Evolutionary conservation across 2,888 invertebrate genomes (phyloP).

Genomic region (Hydrotaea diabolus): DNA sequence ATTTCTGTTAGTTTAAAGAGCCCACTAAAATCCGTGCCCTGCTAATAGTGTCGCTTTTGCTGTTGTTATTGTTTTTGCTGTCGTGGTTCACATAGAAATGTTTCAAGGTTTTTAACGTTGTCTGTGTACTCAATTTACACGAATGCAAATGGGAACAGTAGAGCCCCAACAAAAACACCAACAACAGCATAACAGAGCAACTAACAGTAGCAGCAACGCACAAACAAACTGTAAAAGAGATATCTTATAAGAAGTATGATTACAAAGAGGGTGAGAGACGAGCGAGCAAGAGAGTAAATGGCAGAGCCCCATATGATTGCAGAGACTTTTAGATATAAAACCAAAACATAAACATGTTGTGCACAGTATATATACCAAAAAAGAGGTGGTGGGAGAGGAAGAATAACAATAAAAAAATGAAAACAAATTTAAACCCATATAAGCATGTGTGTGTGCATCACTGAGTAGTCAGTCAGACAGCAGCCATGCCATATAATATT

Average conservation of each 20-base stretch:
- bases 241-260: background rate
- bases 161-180: slow-evolving; percentile 12
- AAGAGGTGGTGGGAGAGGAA: background rate
- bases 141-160: slow-evolving; percentile 31
- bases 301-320: background rate
- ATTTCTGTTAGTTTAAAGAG: too few relatives aligned
- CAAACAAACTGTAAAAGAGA: slow-evolving; percentile 8
- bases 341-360: slow-evolving; percentile 5
- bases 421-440: slow-evolving; percentile 22
- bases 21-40: background rate
- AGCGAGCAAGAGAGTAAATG: background rate
- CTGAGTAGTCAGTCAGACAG: slow-evolving; percentile 4
- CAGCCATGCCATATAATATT: background rate
- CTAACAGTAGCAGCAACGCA: background rate
- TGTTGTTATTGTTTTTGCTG: background rate
- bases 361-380: background rate
- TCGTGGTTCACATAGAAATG: slow-evolving; percentile 28
- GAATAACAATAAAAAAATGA: slow-evolving; percentile 13
- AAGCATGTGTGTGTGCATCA: slow-evolving; percentile 3
- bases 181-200: slow-evolving; percentile 2
- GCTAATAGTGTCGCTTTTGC: background rate
- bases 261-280: background rate
- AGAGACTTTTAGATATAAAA: background rate
- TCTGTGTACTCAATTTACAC: slow-evolving; percentile 30
- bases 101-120: slow-evolving; percentile 66